phyloP scores from a whole-genome alignment of 92 coral and sea anemone species.

The Bergia puertoricense region DNA sequence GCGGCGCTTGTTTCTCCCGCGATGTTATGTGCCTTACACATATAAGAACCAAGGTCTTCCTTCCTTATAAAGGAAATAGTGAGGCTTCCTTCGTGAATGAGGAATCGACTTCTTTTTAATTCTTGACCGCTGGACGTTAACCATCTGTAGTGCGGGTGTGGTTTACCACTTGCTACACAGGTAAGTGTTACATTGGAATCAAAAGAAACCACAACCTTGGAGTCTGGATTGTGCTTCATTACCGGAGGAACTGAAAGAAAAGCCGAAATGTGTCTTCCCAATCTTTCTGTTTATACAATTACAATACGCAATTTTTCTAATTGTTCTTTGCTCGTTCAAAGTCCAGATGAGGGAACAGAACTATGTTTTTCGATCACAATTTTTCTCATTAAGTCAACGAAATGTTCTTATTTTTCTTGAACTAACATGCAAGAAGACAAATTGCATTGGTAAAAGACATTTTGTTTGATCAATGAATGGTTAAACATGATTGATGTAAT shows the following conservation, averaged over 20 bases:
- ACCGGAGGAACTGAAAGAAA: constrained; percentile 11
- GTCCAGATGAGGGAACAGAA: too few relatives aligned
- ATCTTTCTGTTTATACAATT: neutral
- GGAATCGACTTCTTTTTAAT: neutral
- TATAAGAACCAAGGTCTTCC: constrained; percentile 7
- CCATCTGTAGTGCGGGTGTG: constrained; percentile 31
- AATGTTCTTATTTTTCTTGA: too few relatives aligned
- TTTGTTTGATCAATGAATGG: too few relatives aligned
- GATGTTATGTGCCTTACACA: constrained; percentile 14
- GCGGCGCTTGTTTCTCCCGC: constrained; percentile 24
- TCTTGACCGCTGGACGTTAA: constrained; percentile 31
- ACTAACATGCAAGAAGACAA: too few relatives aligned
- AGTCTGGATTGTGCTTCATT: neutral
- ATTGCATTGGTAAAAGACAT: too few relatives aligned
- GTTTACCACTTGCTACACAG: constrained; percentile 31
- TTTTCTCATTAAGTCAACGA: too few relatives aligned
- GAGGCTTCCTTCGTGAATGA: constrained; percentile 16
- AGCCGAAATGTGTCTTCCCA: neutral
- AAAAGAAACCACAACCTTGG: neutral
- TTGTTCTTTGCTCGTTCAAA: too few relatives aligned
- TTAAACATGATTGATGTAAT: too few relatives aligned
- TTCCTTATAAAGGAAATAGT: neutral
- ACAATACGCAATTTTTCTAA: neutral
- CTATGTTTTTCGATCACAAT: too few relatives aligned
- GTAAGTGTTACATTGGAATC: constrained; percentile 18